Evolutionary conservation across 2,888 invertebrate genomes (phyloP), one percentile per base, ranked within the genome.

Genomic region (Xestia sexstrigata): DNA sequence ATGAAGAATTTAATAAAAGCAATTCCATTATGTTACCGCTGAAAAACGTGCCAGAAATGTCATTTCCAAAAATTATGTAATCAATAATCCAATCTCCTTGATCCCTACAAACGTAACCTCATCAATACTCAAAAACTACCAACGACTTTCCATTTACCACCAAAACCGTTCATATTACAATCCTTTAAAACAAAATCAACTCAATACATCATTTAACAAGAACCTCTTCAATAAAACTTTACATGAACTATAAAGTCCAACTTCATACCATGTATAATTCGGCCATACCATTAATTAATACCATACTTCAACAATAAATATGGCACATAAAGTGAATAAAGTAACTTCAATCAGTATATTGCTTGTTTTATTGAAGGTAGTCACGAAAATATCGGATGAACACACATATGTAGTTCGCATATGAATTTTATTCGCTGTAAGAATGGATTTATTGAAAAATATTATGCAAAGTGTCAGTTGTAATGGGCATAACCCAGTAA

Each of bases 331-430:
- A 69, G 66, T 82, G 84, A 88, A 89, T 88, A 89, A 89, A 88
- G 81, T 86, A 88, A 78, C 82, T 86, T 81, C 81, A 87, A 87
- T 88, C 85, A 89, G 79, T 83, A 84, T 87, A 87, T 83, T 79
- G 71, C 55, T 76, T 82, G 80, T 76, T 88, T 89, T 87, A 89
- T 89, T 82, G 82, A 63, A 71, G 13, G 20, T 20, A 87, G 87
- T 89, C 89, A 89, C 89, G 89, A 85, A 74, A 78, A 84, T 84
- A 81, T 83, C 79, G 49, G 71, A 81, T 86, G 76, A 58, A 82
- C 82, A 82, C 47, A 58, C 62, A 35, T 74, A 82, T 76, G 76
- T 82, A 79, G 69, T 79, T 66, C 72, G 67, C 60, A 58, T 76
- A 73, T 20, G 68, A 78, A 60, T 84, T 84, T 79, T 65, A 81